A percentile compares a stretch with the other conserved stretches of the same genome.
These are phyloP conservation scores for Epirrita christyi DNA, from an alignment of 2,888 invertebrate genomes.

Conservation along the genomic window DNA sequence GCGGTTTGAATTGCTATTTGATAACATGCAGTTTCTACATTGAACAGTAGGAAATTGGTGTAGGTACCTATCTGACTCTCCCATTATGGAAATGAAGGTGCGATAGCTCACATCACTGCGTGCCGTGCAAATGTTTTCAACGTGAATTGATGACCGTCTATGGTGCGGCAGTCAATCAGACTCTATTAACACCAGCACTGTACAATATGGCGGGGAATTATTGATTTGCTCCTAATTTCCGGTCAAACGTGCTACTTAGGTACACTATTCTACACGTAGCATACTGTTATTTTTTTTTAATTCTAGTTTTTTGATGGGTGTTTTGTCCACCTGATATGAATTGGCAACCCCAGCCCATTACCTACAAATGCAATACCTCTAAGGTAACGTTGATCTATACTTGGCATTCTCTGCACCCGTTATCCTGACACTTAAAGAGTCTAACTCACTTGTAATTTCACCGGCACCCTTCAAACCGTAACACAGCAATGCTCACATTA, in stretches of 20 bases:
- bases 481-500: no score
- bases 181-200: constrained; percentile 62
- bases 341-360: no score
- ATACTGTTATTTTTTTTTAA: no score
- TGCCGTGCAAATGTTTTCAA: constrained; percentile 39
- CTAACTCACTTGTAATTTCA: no score
- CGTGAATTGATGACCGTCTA: constrained; percentile 36
- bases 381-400: no score
- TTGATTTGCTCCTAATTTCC: constrained; percentile 80
- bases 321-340: no score
- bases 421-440: no score
- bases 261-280: no score
- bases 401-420: no score
- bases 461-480: no score
- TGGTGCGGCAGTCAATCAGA: constrained; percentile 66
- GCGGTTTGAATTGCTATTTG: neutral
- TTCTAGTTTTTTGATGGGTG: no score
- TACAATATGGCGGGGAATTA: constrained; percentile 71
- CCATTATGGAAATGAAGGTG: constrained; percentile 29
- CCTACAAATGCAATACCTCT: no score
- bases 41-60: neutral
- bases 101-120: constrained; percentile 23
- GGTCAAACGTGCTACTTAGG: constrained; percentile 48
- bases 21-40: neutral
- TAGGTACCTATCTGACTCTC: neutral